Evolutionary conservation across 1,140 invertebrate genomes (phyloP), one percentile per base, ranked within the genome.

Genomic region (Drosophila ohnishii): DNA sequence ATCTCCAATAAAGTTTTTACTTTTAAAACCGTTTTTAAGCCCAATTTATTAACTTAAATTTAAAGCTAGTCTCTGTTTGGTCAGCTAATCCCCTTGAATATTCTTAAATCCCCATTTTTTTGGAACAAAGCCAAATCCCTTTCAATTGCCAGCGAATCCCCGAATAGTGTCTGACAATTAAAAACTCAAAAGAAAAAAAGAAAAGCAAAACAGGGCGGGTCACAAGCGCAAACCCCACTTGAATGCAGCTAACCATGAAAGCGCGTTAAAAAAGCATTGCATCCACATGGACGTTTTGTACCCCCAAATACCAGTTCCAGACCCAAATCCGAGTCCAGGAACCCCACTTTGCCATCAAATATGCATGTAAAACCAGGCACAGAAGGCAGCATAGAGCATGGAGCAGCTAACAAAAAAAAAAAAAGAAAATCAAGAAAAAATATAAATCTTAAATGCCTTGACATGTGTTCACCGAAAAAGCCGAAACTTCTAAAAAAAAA

Each of bases 371-470:
- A 78, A 72, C 56, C 58, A 58, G 56, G 57, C 61, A 77, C 57
- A 65, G 64, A 45, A 58, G 61, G 60, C 45, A 28, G 53, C 59
- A 37, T n/a, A 37, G 42, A 28, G 34, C 28, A 45, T 1, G 42
- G 5, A 22, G n/a, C n/a, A n/a, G n/a, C n/a, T n/a, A n/a, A n/a
- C n/a, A n/a, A n/a, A n/a, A n/a, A n/a, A n/a, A 30, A 37, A 16
- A 35, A 37, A 37, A 56, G 37, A 73, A 67, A 35, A 47, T 39
- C 40, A 16, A 53, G 73, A 67, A 63, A 71, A 75, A 74, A 78
- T 65, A 37, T 58, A 80, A 87, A 87, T 87, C 84, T 87, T 87
- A 88, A 87, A 87, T 87, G 83, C 60, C 75, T 72, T 59, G 84
- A 88, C 83, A 88, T 87, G 84, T 87, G 83, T 87, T 79, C 61